These are phyloP conservation scores for Epirrhoe alternata DNA, from an alignment of 2,888 invertebrate genomes.

Conservation along the genomic window DNA sequence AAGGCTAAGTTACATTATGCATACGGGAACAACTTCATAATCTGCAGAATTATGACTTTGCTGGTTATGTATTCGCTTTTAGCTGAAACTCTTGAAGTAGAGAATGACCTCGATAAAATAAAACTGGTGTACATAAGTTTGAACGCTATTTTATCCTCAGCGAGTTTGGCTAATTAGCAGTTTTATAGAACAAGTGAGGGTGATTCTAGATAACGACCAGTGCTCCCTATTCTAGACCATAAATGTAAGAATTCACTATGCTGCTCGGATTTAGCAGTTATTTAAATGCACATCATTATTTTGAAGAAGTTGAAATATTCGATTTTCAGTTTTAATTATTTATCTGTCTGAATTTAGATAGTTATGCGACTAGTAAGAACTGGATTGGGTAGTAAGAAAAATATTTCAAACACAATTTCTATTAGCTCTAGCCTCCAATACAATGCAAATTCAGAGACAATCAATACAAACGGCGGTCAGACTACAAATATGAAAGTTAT, in stretches of 20 bases:
- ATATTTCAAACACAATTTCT: no score
- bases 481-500: no score
- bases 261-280: not conserved
- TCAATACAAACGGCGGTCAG: no score
- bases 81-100: not conserved
- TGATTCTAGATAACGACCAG: not conserved
- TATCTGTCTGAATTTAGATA: no score
- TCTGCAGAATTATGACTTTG: constrained; percentile 29
- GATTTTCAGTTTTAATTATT: no score
- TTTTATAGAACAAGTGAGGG: not conserved
- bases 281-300: no score
- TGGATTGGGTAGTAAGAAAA: no score
- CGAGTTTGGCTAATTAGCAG: not conserved
- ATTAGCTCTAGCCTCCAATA: no score
- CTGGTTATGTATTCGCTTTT: not conserved
- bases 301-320: no score
- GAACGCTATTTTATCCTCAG: not conserved
- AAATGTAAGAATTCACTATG: not conserved
- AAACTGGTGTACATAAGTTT: not conserved
- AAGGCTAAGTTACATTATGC: constrained; percentile 32
- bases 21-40: constrained; percentile 27
- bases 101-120: constrained; percentile 4
- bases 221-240: not conserved
- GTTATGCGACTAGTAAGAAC: no score
- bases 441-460: no score